Evolutionary conservation across 2,113 vertebrate genomes (phyloP), one percentile per base, ranked within the genome.

Genomic region (Rhombomys opimus): DNA sequence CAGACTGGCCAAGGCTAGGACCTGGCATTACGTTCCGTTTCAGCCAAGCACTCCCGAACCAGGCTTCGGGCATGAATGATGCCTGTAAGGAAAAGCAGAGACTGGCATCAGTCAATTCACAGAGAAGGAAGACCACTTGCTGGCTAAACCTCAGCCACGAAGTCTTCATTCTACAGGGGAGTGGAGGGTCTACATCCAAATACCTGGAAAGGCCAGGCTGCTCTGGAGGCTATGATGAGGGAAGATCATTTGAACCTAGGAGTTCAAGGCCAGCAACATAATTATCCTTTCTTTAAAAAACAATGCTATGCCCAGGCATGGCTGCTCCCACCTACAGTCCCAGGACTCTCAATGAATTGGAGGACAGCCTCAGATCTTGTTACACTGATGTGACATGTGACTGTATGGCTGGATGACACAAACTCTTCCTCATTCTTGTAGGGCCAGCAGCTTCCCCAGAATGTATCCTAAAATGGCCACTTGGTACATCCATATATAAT

Each of bases 21-120:
- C 91, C 99, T 98, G 8, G 99, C 99, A 0, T 99, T 99, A 35
- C 99, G 98, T 91, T 99, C 99, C 46, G 99, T 99, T 97, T 99
- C 99, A 1, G 99, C 99, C 99, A 99, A 97, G 97, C 99, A 99
- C 92, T 99, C 99, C 30, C 99, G 99, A 87, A 99, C 99, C 98
- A 99, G 98, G 54, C 99, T 99, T 98, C 99, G 98, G 1, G 99
- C 99, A 1, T 99, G 99, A 95, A 99, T 99, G 90, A 99, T 99
- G 92, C 99, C 99, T 99, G 93, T 0, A 93, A 91, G 75, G 75
- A 89, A 46, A 84, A 80, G 61, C 38, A 68, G 38, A 88, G 46
- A 65, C 2, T 8, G 2, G 7, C 22, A 1, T 54, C 23, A 41
- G 13, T 67, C 20, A 0, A 52, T 25, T 75, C 86, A 38, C 35